A percentile compares a stretch with the other conserved stretches of the same genome.
Evolutionary conservation across 1,140 invertebrate genomes (phyloP).

Genomic region (Hesperophylax magnus): DNA sequence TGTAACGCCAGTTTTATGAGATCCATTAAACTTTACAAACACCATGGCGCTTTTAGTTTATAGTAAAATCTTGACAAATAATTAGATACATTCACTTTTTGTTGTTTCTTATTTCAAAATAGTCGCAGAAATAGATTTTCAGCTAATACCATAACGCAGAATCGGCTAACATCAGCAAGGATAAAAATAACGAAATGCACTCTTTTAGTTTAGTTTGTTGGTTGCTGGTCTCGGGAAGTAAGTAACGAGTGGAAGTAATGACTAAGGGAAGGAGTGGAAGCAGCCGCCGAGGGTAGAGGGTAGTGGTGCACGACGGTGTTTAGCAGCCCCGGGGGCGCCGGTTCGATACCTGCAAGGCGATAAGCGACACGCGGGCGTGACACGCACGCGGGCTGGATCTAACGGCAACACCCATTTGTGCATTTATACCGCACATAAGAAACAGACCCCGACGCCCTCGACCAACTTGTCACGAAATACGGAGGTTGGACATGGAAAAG

Average conservation of each 20-base stretch:
- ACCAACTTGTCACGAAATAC: conserved; percentile 16
- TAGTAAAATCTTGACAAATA: too few species aligned
- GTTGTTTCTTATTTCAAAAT: too few species aligned
- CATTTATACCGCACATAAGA: background rate
- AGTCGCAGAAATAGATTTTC: too few species aligned
- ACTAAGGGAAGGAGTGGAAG: background rate
- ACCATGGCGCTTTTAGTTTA: too few species aligned
- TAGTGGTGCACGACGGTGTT: conserved; percentile 13
- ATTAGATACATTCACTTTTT: too few species aligned
- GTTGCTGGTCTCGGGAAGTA: background rate
- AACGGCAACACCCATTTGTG: conserved; percentile 29
- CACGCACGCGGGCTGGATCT: conserved; percentile 14
- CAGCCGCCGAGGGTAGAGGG: background rate
- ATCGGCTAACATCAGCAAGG: too few species aligned
- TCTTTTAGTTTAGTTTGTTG: background rate
- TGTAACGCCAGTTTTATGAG: too few species aligned
- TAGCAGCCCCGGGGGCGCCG: conserved; percentile 25
- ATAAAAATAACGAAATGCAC: background rate
- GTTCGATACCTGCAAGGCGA: conserved; percentile 8
- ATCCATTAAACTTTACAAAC: too few species aligned
- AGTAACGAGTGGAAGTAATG: conserved; percentile 1
- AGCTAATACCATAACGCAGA: too few species aligned
- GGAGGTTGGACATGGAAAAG: background rate
- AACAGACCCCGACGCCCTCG: background rate
- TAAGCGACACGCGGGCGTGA: conserved; percentile 35